Evolutionary conservation across 2,113 vertebrate genomes (phyloP).

Genomic region (human): DNA sequence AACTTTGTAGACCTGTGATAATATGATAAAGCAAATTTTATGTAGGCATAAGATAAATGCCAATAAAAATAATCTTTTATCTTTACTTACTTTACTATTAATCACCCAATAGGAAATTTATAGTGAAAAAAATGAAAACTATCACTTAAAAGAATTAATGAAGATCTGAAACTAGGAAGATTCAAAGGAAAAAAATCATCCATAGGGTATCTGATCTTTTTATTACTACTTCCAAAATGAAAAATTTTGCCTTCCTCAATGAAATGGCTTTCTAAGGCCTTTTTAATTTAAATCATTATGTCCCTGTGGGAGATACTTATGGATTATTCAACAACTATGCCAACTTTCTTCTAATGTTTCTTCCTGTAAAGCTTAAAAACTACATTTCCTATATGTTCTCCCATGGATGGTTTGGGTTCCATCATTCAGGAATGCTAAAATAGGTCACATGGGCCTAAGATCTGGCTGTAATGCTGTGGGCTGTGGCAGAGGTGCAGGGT

Average conservation of each 20-base stretch:
- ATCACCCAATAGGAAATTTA: neutral
- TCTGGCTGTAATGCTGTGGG: neutral
- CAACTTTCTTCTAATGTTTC: neutral
- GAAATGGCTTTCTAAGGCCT: neutral
- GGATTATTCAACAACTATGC: neutral
- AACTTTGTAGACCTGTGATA: neutral
- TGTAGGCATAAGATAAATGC: neutral
- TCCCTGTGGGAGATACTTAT: neutral
- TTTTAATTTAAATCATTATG: neutral
- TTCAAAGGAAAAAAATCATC: constrained; percentile 32
- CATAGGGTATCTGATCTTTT: neutral
- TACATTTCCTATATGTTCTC: neutral
- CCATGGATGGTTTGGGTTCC: neutral
- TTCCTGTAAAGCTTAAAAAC: neutral
- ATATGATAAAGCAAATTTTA: neutral
- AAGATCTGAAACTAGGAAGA: neutral
- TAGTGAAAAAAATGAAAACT: neutral
- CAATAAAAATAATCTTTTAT: constrained; percentile 7
- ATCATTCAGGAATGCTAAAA: neutral
- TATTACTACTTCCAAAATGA: neutral
- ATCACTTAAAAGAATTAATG: neutral
- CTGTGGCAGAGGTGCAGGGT: neutral
- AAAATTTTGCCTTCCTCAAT: neutral
- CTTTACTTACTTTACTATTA: neutral
- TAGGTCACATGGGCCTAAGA: neutral